These are phyloP conservation scores for Drosophila prostipennis DNA, from an alignment of 2,888 invertebrate species.

Conservation along the genomic window DNA sequence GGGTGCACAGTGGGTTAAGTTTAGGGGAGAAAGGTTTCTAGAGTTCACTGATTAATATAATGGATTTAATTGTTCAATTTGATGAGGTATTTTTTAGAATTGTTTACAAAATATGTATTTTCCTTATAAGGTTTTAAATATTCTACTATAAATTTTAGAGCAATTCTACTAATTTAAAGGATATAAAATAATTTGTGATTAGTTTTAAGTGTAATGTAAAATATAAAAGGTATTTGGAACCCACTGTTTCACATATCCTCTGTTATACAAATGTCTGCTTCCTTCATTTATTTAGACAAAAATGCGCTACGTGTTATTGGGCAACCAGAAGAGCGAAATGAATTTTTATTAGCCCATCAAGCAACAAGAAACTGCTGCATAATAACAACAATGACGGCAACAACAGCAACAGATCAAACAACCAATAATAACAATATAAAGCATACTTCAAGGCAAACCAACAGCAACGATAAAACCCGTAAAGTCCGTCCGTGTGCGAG, in stretches of 20 bases:
- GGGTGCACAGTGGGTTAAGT: conserved; percentile 60
- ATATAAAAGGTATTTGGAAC: no score
- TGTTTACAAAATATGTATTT: no score
- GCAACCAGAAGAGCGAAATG: conserved; percentile 55
- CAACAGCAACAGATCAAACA: conserved; percentile 57
- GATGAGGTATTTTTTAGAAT: neutral
- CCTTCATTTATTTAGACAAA: conserved; percentile 45
- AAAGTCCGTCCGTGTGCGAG: conserved; percentile 11
- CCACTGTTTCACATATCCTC: conserved; percentile 35
- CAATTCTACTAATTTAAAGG: no score
- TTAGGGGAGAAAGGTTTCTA: neutral
- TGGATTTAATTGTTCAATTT: neutral
- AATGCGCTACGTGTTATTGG: conserved; percentile 53
- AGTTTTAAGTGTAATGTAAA: no score
- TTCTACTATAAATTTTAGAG: no score
- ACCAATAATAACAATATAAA: conserved; percentile 51
- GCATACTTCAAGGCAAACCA: conserved; percentile 57
- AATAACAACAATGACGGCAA: conserved; percentile 57
- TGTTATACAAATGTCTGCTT: neutral
- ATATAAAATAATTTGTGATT: no score
- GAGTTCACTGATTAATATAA: conserved; percentile 1
- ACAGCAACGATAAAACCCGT: conserved; percentile 30
- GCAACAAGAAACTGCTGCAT: conserved; percentile 73
- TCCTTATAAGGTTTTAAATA: no score
- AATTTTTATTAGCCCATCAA: conserved; percentile 78